These are phyloP conservation scores for Castor canadensis DNA, from an alignment of 2,113 vertebrate genomes.

Conservation along the genomic window DNA sequence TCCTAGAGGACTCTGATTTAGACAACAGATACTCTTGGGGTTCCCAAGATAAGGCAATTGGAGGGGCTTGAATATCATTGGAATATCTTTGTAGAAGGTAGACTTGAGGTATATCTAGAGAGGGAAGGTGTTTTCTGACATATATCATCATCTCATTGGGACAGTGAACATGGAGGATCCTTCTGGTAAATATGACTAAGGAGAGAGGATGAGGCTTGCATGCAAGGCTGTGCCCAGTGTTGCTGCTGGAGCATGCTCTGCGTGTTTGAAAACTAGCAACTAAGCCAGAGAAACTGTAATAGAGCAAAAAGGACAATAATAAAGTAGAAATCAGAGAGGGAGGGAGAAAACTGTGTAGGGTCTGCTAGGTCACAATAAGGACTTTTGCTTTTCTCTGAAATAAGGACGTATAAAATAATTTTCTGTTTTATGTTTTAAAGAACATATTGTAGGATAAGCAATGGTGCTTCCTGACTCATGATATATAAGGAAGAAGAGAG, in stretches of 20 bases:
- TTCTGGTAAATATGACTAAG: not conserved
- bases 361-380: not conserved
- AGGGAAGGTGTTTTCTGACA: not conserved
- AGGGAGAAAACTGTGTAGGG: not conserved
- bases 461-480: not conserved
- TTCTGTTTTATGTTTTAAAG: not conserved
- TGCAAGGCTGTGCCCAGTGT: not conserved
- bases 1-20: not conserved
- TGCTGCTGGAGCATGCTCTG: not conserved
- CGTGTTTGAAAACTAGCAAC: not conserved
- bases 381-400: not conserved
- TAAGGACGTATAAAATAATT: not conserved
- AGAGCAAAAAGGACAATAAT: not conserved
- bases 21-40: not conserved
- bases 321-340: not conserved
- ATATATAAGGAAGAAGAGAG: not conserved
- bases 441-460: not conserved
- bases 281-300: not conserved
- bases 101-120: not conserved
- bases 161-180: no score
- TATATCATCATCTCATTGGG: not conserved
- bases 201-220: not conserved
- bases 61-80: not conserved
- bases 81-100: not conserved
- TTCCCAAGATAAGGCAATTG: not conserved